These are phyloP conservation scores for Drosophila mauritiana DNA, from an alignment of 1,140 invertebrate genomes.

Conservation along the genomic window DNA sequence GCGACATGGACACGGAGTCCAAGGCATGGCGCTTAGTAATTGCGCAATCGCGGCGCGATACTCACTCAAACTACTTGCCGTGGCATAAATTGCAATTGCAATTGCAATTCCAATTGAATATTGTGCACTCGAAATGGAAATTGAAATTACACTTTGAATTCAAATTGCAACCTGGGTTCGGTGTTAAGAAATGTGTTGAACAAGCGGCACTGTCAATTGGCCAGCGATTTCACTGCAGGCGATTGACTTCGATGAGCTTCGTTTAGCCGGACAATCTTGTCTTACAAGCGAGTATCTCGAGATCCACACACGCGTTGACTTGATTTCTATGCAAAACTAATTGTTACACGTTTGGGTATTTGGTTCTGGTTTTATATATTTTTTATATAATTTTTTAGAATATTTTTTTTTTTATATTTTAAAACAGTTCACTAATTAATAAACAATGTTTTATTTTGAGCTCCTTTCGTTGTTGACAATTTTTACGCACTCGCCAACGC, in stretches of 20 bases:
- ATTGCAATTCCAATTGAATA: constrained; percentile 52
- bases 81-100: constrained; percentile 73
- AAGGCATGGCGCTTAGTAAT: constrained; percentile 69
- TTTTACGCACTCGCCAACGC: constrained; percentile 34
- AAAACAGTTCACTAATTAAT: neutral
- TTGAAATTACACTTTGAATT: constrained; percentile 41
- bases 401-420: constrained; percentile 10
- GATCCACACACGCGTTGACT: constrained; percentile 43
- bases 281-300: constrained; percentile 22
- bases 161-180: constrained; percentile 47
- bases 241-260: constrained; percentile 37
- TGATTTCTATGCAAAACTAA: constrained; percentile 37
- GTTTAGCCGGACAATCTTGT: constrained; percentile 29
- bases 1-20: constrained; percentile 32
- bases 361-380: no score
- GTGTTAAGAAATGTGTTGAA: constrained; percentile 56
- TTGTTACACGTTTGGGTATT: constrained; percentile 6
- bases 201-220: constrained; percentile 56
- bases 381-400: no score
- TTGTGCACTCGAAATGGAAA: constrained; percentile 39
- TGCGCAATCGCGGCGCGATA: constrained; percentile 65
- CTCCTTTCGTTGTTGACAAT: constrained; percentile 30
- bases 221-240: constrained; percentile 38
- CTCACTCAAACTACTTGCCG: constrained; percentile 61
- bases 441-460: neutral